Percentiles rank a stretch among this genome's conserved stretches.
Evolutionary conservation across 1,140 invertebrate genomes (phyloP).

Genomic region (Drosophila paulistorum): DNA sequence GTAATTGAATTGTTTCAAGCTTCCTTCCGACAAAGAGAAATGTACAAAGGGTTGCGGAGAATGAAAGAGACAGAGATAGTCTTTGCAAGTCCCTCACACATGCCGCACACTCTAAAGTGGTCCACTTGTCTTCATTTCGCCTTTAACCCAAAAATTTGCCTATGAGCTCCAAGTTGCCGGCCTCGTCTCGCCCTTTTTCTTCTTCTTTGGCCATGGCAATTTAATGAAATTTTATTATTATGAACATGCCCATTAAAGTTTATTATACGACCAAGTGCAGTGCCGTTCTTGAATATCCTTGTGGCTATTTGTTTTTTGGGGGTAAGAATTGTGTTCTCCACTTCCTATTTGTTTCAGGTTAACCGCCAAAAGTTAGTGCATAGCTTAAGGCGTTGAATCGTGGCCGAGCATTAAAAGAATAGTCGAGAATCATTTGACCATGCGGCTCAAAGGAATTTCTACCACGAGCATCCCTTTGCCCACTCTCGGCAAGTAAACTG

Average conservation of each 20-base stretch:
- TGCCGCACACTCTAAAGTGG: conserved; percentile 14
- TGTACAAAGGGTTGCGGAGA: not conserved
- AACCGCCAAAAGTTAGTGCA: conserved; percentile 74
- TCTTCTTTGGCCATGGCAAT: conserved; percentile 50
- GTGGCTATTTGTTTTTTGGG: conserved; percentile 50
- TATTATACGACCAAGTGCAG: conserved; percentile 52
- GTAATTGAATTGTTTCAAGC: conserved; percentile 78
- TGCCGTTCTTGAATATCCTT: conserved; percentile 23
- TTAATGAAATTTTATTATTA: conserved; percentile 83
- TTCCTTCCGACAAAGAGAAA: conserved; percentile 49
- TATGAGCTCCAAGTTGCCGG: conserved; percentile 22
- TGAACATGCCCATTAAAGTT: conserved; percentile 78
- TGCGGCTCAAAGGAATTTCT: conserved; percentile 70
- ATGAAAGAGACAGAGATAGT: not conserved
- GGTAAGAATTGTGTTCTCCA: not conserved
- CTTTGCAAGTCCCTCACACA: conserved; percentile 34
- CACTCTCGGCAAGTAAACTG: not conserved
- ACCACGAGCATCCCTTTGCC: conserved; percentile 26
- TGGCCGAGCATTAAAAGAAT: conserved; percentile 65
- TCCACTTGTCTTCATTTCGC: conserved; percentile 67
- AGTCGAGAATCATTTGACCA: conserved; percentile 77
- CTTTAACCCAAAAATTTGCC: conserved; percentile 63
- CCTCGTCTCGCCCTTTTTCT: conserved; percentile 21
- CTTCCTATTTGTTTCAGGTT: conserved; percentile 50
- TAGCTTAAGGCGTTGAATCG: conserved; percentile 50